Evolutionary conservation across 2,888 invertebrate genomes (phyloP), one percentile per base, ranked within the genome.

Genomic region (Globia sparganii): DNA sequence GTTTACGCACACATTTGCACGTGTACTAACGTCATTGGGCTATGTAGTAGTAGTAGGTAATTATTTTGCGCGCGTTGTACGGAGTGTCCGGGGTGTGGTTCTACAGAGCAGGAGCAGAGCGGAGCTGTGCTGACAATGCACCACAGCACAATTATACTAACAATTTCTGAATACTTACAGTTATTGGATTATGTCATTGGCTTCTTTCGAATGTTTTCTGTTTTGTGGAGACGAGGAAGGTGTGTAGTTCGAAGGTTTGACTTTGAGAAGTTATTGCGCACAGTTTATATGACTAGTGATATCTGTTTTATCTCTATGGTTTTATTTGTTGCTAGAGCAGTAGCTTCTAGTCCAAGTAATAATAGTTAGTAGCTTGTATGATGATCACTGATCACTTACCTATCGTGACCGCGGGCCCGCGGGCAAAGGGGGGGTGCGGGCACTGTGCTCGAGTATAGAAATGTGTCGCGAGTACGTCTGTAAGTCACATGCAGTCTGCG

Each of bases 141-240:
- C 43, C 43, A 40, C 72, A 66, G 43, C 37, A 70, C n/a, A 66
- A 66, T n/a, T n/a, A 21, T 66, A 61, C 43, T 34, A 61, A 70
- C 70, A 71, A 78, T 53, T 53, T 18, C 56, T 28, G 28, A 66
- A 70, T 46, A 66, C 78, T 70, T 46, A 56, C 43, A 66, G 66
- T 75, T 70, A 75, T 69, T 70, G 34, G 66, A 43, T 56, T 70
- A 9, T 53, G 70, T 78, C 75, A 77, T 70, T 59, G 65, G 49
- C 69, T 69, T 69, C 69, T 64, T 69, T 74, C 68, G 53, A 74
- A 72, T 68, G 28, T 64, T 73, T 56, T 28, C 34, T 53, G 64
- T 65, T 40, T 69, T 65, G 18, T 40, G 40, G 43, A 68, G 58
- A 25, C 25, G 56, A 8, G 15, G 3, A 1, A 40, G 18, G 28